Percentiles rank a stretch among this genome's conserved stretches.
Evolutionary conservation across 2,797 vertebrate species (phyloP).

Genomic region (Macropus fuliginosus): DNA sequence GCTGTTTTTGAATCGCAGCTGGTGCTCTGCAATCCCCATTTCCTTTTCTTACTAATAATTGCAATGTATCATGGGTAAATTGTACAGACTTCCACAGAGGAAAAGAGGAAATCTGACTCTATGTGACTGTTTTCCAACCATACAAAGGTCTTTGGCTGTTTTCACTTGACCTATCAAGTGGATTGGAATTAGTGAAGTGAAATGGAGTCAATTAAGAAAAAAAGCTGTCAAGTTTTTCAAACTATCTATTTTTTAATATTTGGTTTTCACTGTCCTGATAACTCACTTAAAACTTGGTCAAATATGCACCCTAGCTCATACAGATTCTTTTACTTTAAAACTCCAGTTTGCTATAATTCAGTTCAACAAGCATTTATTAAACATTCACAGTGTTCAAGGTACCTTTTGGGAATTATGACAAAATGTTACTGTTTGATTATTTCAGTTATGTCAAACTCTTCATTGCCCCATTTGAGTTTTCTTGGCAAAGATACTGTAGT

Average conservation of each 20-base stretch:
- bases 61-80: neutral
- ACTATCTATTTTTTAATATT: neutral
- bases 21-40: neutral
- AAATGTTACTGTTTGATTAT: neutral
- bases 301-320: constrained; percentile 44
- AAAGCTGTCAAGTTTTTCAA: neutral
- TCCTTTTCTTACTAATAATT: neutral
- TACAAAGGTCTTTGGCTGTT: constrained; percentile 23
- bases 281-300: constrained; percentile 10
- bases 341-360: neutral
- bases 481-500: neutral
- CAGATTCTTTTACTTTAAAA: constrained; percentile 57
- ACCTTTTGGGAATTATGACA: neutral
- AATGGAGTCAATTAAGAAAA: constrained; percentile 40
- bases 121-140: neutral
- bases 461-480: neutral
- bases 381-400: neutral
- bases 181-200: constrained; percentile 6
- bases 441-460: neutral
- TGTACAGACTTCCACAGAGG: neutral
- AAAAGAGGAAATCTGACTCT: neutral
- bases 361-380: neutral
- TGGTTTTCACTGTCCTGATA: neutral
- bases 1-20: neutral
- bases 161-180: constrained; percentile 15